phyloP scores from a whole-genome alignment of 2,888 invertebrate genomes.

The Mycalesis mineus region DNA sequence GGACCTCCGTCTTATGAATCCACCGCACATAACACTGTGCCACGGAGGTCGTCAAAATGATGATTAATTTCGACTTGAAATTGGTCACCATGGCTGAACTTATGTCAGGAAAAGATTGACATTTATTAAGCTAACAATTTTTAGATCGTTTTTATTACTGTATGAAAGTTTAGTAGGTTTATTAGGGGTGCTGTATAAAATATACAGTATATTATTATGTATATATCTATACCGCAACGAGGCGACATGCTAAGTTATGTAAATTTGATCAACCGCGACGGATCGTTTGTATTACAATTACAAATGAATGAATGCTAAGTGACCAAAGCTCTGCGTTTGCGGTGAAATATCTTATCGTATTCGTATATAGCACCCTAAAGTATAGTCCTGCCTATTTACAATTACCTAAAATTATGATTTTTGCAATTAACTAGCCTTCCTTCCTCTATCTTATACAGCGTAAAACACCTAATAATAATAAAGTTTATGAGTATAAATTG shows the following conservation, averaged over 20 bases:
- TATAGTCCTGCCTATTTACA: neutral
- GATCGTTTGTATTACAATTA: slow-evolving; percentile 31
- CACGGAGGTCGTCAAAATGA: too few species aligned
- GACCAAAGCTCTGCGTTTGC: slow-evolving; percentile 24
- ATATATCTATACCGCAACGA: neutral
- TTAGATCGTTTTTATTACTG: too few species aligned
- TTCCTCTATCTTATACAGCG: too few species aligned
- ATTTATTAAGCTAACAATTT: too few species aligned
- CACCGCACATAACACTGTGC: too few species aligned
- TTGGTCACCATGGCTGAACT: too few species aligned
- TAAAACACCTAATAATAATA: neutral
- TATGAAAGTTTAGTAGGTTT: too few species aligned
- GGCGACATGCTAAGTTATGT: slow-evolving; percentile 25
- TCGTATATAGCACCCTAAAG: neutral
- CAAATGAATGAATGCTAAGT: slow-evolving; percentile 31
- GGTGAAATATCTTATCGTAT: slow-evolving; percentile 10
- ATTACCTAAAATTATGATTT: too few species aligned
- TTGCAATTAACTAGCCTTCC: too few species aligned
- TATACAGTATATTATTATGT: neutral
- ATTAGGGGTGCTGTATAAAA: neutral
- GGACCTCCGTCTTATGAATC: too few species aligned
- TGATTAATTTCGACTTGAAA: too few species aligned
- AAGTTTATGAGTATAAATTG: neutral
- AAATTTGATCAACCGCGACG: slow-evolving; percentile 26
- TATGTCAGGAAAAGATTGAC: too few species aligned